These are phyloP conservation scores for Lamellibrachia columna DNA, from an alignment of 2,888 invertebrate species.

Conservation along the genomic window DNA sequence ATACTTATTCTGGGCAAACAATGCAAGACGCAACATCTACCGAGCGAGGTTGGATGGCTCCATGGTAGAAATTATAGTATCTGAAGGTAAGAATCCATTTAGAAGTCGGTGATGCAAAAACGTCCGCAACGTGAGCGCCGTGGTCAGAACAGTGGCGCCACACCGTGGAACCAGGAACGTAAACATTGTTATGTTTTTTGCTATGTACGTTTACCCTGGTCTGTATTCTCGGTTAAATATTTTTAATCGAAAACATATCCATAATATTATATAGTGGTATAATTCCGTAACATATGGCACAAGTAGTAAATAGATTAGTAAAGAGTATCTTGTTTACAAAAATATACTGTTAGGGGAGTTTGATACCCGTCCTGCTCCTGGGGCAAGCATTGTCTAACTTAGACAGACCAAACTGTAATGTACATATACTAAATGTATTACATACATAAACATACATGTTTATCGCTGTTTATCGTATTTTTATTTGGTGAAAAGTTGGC, in stretches of 20 bases:
- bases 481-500: no score
- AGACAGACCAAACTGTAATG: no score
- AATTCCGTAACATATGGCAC: neutral
- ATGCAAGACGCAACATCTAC: conserved; percentile 22
- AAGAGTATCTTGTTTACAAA: neutral
- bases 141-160: neutral
- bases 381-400: no score
- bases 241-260: neutral
- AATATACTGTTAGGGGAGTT: neutral
- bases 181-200: neutral
- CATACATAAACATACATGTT: no score
- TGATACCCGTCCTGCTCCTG: neutral
- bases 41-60: conserved; percentile 23
- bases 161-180: neutral
- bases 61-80: conserved; percentile 20
- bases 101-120: neutral
- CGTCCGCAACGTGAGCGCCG: neutral
- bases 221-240: neutral
- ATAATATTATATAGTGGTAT: neutral
- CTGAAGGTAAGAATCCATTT: conserved; percentile 22
- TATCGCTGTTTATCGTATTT: no score
- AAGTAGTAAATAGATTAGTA: neutral
- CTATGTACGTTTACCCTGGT: neutral
- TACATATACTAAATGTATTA: no score
- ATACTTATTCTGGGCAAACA: conserved; percentile 32